phyloP scores from a whole-genome alignment of 1,140 invertebrate genomes.

The Hypothenemus hampei region DNA sequence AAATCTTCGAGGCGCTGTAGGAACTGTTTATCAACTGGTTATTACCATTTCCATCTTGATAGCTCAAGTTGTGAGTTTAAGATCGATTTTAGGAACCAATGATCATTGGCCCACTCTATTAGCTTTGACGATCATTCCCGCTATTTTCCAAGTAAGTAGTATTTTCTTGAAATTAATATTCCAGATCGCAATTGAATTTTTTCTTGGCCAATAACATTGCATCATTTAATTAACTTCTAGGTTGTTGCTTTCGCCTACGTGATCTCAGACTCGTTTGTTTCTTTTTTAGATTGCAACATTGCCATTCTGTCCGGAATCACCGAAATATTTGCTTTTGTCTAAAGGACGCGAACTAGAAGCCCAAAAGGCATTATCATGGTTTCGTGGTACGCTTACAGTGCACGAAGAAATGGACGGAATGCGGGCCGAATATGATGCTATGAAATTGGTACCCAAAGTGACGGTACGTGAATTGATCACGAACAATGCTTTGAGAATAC shows the following conservation, averaged over 20 bases:
- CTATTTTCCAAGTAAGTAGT: slow-evolving; percentile 59
- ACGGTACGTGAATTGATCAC: slow-evolving; percentile 65
- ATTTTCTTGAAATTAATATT: too few relatives aligned
- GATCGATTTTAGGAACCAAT: slow-evolving; percentile 63
- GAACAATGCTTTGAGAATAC: slow-evolving; percentile 68
- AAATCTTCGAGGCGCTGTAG: slow-evolving; percentile 73
- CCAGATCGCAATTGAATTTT: too few relatives aligned
- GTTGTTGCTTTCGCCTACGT: too few relatives aligned
- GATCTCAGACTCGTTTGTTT: not conserved
- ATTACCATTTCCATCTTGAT: slow-evolving; percentile 83
- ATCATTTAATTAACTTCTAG: too few relatives aligned
- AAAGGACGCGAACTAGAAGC: slow-evolving; percentile 70
- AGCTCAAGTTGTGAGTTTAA: slow-evolving; percentile 74
- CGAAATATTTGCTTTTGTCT: slow-evolving; percentile 75
- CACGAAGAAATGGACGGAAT: slow-evolving; percentile 86
- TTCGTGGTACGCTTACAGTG: slow-evolving; percentile 69
- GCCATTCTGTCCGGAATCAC: slow-evolving; percentile 86
- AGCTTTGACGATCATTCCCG: slow-evolving; percentile 72
- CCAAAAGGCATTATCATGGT: slow-evolving; percentile 69
- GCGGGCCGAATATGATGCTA: slow-evolving; percentile 70
- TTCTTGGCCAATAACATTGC: too few relatives aligned
- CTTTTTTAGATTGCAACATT: slow-evolving; percentile 61
- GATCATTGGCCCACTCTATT: slow-evolving; percentile 63
- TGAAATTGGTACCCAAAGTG: slow-evolving; percentile 66
- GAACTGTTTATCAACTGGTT: slow-evolving; percentile 84